phyloP scores from a whole-genome alignment of 2,797 vertebrate species.

The Muscicapa striata region DNA sequence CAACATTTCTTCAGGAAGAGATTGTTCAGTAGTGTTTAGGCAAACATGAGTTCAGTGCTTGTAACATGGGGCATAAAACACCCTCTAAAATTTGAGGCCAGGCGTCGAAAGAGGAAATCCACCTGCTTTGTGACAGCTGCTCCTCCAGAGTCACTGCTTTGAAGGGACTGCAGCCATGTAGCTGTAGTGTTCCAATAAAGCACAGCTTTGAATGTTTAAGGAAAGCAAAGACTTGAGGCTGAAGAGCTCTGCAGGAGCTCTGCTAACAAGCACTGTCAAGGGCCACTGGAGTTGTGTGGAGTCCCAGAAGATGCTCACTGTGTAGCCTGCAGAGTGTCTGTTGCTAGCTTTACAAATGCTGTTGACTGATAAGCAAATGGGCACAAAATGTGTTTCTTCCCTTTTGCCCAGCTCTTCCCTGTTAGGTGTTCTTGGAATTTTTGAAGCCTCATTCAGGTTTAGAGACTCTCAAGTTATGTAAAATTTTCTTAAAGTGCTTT shows the following conservation, averaged over 20 bases:
- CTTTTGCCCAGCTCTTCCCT: not conserved
- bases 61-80: not conserved
- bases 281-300: not conserved
- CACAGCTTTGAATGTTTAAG: accelerated
- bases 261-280: not conserved
- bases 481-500: not conserved
- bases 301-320: not conserved
- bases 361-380: not conserved
- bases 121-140: too few species aligned
- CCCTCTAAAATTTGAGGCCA: too few species aligned
- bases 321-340: too few species aligned
- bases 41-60: not conserved
- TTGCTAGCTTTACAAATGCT: not conserved
- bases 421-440: not conserved
- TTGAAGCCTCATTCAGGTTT: not conserved
- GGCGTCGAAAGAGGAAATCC: too few species aligned
- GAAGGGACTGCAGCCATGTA: not conserved
- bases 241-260: not conserved
- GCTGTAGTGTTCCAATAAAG: not conserved
- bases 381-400: not conserved
- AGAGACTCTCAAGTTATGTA: not conserved
- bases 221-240: not conserved
- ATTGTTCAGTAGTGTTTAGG: not conserved
- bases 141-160: not conserved
- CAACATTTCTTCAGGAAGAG: not conserved